phyloP scores from a whole-genome alignment of 2,113 vertebrate species.

The Poeciliopsis occidentalis region DNA sequence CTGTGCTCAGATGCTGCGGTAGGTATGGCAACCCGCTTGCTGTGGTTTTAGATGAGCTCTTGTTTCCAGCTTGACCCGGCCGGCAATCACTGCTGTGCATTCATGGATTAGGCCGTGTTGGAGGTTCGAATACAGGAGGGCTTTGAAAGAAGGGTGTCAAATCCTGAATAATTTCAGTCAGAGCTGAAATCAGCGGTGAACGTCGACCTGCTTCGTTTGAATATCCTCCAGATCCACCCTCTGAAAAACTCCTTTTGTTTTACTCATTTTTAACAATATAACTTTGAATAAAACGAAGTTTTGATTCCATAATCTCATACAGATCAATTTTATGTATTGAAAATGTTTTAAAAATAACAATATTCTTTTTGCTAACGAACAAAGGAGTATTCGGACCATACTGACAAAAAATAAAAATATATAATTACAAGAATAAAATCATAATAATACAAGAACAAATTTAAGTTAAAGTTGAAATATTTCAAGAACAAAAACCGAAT shows the following conservation, averaged over 20 bases:
- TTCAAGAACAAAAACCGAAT: no score
- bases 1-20: conserved; percentile 75
- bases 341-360: neutral
- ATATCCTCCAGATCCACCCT: neutral
- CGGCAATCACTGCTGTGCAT: conserved; percentile 73
- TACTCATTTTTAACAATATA: no score
- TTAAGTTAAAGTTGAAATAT: no score
- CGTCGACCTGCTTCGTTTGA: neutral
- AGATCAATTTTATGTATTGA: no score
- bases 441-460: no score
- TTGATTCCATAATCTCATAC: neutral
- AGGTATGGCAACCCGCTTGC: conserved; percentile 79
- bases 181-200: neutral
- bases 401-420: no score
- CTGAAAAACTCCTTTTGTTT: neutral
- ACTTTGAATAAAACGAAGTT: no score
- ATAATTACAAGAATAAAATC: no score
- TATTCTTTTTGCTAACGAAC: no score
- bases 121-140: conserved; percentile 61
- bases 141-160: conserved; percentile 51
- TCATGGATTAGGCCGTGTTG: conserved; percentile 71
- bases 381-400: no score
- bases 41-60: conserved; percentile 75
- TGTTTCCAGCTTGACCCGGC: conserved; percentile 79
- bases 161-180: conserved; percentile 59